Base-by-base conservation (phyloP, 2,113 vertebrate species). In the Thalassarche chlororhynchos region DNA sequence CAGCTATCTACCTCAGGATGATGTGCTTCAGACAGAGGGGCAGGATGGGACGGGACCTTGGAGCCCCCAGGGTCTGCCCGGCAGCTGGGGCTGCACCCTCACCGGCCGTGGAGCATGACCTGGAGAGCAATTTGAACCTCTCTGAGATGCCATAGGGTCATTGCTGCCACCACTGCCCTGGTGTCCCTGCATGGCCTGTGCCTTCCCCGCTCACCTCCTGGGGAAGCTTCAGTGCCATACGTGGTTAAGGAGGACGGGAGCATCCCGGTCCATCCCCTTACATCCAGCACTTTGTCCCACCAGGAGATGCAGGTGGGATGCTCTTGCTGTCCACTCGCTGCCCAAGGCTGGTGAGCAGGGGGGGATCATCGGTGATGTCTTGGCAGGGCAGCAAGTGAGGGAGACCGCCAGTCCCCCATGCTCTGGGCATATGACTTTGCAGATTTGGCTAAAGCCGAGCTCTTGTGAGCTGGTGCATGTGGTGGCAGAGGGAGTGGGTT, bases 61-160 rank as follows among this genome's bases (percentile, higher is more conserved):
- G 20, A 20, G 29, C 4, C 26, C 32, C 4, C n/a, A 18, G 31
- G 24, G 10, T 34, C 42, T 47, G 82, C 25, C 36, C 3, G 2
- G 61, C 23, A 16, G 31, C 44, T 49, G 42, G 46, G 49, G 31
- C 44, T 32, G 60, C 36, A 14, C 26, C 55, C 29, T 64, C 68
- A 10, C 23, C 0, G 1, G 16, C 51, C 1, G 1, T 1, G 17
- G 28, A 62, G 10, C 7, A 3, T 1, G 21, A 9, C 34, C 64
- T 29, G 32, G 28, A 60, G n/a, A 64, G 17, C 17, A n/a, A 7
- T 4, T 1, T 14, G 40, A 52, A 70, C 34, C 14, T 49, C 51
- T n/a, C 14, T 0, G 26, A 71, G 46, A 32, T 55, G 47, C 57
- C n/a, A 6, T 1, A 29, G n/a, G 34, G 61, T 70, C 75, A 47